Percentiles rank a stretch among this genome's conserved stretches.
Evolutionary conservation across 2,888 invertebrate genomes (phyloP).

Genomic region (Microplitis deprimator): DNA sequence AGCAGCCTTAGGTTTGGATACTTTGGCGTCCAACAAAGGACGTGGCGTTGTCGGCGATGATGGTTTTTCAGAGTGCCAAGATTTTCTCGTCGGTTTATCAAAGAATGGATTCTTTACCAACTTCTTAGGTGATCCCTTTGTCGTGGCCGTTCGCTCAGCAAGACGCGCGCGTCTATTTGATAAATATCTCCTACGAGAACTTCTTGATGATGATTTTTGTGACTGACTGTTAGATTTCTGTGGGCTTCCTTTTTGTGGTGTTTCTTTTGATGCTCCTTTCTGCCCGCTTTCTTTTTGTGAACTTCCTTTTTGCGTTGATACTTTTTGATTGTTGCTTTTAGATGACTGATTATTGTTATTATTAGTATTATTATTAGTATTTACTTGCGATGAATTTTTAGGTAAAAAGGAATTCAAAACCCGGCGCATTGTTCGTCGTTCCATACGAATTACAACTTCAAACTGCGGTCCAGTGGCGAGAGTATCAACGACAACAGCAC

Average conservation of each 20-base stretch:
- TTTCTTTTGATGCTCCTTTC: constrained; percentile 25
- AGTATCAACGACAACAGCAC: constrained; percentile 66
- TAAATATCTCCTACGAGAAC: neutral
- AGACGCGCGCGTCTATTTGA: neutral
- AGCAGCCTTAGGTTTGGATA: neutral
- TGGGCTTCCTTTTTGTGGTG: neutral
- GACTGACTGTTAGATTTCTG: neutral
- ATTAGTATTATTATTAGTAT: constrained; percentile 21
- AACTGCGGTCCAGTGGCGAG: constrained; percentile 64
- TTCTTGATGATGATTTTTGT: neutral
- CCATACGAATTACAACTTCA: constrained; percentile 67
- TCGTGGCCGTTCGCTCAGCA: neutral
- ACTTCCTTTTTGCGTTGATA: constrained; percentile 6
- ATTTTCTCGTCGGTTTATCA: constrained; percentile 2
- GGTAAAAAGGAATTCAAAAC: constrained; percentile 48
- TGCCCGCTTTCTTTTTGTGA: constrained; percentile 28
- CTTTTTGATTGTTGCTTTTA: neutral
- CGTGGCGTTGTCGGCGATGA: neutral
- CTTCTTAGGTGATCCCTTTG: neutral
- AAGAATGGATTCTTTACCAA: constrained; percentile 39
- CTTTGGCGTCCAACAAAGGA: neutral
- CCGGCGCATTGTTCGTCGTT: constrained; percentile 62
- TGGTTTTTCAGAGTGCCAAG: constrained; percentile 8
- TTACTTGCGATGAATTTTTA: constrained; percentile 41
- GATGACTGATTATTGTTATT: constrained; percentile 16